Evolutionary conservation across 2,113 vertebrate species (phyloP).

Genomic region (Petrocephalus microphthalmus): DNA sequence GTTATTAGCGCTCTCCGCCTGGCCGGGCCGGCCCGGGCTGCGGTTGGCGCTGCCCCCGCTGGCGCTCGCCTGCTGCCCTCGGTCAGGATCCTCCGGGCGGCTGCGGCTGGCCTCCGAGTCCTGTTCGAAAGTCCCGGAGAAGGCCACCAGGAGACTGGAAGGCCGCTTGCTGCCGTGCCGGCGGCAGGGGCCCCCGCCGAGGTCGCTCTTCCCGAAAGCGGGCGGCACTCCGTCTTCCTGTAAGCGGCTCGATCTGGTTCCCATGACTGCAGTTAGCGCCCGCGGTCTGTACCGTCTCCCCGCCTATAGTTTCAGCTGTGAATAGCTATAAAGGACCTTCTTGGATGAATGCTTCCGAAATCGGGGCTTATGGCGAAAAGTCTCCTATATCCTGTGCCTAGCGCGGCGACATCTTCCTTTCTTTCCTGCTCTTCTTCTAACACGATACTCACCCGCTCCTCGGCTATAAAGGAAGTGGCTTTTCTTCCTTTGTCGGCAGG

Average conservation of each 20-base stretch:
- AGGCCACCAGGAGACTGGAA: conserved; percentile 63
- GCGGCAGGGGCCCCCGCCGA: conserved; percentile 58
- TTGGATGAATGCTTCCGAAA: not conserved
- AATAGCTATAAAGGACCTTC: not conserved
- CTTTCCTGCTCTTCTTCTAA: conserved; percentile 32
- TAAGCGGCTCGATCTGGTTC: conserved; percentile 63
- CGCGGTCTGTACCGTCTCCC: not conserved
- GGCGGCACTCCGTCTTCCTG: conserved; percentile 59
- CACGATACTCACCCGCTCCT: not conserved
- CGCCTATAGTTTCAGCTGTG: not conserved
- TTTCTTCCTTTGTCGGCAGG: conserved; percentile 37
- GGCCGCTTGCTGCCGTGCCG: conserved; percentile 58
- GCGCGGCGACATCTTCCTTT: conserved; percentile 49
- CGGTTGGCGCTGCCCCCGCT: conserved; percentile 57
- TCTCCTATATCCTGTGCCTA: conserved; percentile 19
- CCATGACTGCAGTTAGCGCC: conserved; percentile 48
- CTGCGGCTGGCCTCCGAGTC: conserved; percentile 60
- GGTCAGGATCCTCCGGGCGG: conserved; percentile 64
- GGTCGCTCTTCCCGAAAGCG: conserved; percentile 54
- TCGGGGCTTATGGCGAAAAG: conserved; percentile 11
- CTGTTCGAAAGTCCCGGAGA: conserved; percentile 61
- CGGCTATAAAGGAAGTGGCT: conserved; percentile 57
- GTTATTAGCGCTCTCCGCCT: conserved; percentile 43
- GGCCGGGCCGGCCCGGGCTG: conserved; percentile 42
- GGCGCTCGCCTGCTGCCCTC: conserved; percentile 56